Conservation (phyloP, 2,888 invertebrate species). For the Automeris io region DNA sequence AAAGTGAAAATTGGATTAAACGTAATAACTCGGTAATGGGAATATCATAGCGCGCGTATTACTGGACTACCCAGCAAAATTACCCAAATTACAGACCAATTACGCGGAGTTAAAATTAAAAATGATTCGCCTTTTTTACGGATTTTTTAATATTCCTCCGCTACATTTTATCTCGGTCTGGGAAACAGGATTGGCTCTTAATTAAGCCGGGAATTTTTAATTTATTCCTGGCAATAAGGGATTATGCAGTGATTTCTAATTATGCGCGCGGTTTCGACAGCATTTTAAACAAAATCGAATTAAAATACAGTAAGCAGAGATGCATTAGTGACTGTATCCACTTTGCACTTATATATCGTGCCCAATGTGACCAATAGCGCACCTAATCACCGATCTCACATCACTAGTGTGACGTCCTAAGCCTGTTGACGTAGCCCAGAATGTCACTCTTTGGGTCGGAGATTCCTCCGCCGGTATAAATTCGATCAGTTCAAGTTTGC, state of each 20-base stretch:
- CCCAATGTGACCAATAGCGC: no score
- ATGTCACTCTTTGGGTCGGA: no score
- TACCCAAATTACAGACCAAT: conserved; percentile 3
- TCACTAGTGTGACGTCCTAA: no score
- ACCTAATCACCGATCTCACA: no score
- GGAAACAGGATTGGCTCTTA: background rate
- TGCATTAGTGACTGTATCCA: no score
- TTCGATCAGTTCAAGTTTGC: no score
- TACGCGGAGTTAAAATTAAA: conserved; percentile 3
- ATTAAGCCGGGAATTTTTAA: background rate
- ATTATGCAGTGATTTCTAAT: background rate
- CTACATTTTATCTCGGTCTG: background rate
- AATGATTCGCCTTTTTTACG: background rate
- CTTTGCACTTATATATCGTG: no score
- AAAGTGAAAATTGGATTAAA: background rate
- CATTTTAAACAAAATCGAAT: no score
- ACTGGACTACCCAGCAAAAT: background rate
- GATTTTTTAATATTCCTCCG: background rate
- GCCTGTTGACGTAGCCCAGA: no score
- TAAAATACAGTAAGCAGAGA: no score
- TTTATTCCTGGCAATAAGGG: background rate
- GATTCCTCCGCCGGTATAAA: no score
- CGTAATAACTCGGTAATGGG: background rate
- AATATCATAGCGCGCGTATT: background rate
- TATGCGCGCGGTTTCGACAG: no score